Conservation (phyloP, 1,140 invertebrate species). For the Sarcophaga bullata region DNA sequence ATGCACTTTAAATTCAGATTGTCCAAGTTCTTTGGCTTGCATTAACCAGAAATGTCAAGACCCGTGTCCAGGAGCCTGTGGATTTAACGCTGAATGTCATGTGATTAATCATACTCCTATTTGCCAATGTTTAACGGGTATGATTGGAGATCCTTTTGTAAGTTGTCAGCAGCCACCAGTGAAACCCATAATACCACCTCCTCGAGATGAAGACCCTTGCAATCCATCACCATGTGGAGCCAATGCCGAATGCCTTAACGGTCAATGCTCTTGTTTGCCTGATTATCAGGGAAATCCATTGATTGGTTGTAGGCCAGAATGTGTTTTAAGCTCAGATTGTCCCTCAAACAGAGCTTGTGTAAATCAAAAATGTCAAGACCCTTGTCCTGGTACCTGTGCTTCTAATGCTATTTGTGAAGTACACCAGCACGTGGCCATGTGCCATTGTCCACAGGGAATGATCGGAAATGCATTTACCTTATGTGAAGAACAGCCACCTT, state of each 20-base stretch:
- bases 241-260: constrained; percentile 70
- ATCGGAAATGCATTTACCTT: constrained; percentile 58
- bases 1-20: constrained; percentile 78
- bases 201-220: constrained; percentile 66
- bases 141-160: constrained; percentile 70
- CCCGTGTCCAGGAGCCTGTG: constrained; percentile 83
- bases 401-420: constrained; percentile 78
- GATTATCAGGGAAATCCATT: constrained; percentile 80
- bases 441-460: constrained; percentile 56
- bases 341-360: constrained; percentile 77
- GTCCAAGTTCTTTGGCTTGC: constrained; percentile 77
- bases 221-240: constrained; percentile 75
- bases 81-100: constrained; percentile 76
- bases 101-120: constrained; percentile 75
- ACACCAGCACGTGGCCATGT: constrained; percentile 73
- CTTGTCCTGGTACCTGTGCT: constrained; percentile 80
- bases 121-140: constrained; percentile 71
- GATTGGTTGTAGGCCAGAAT: constrained; percentile 80
- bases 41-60: constrained; percentile 81
- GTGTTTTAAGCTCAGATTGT: constrained; percentile 85
- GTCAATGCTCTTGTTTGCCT: constrained; percentile 66
- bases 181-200: constrained; percentile 47
- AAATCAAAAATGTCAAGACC: constrained; percentile 78
- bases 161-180: constrained; percentile 64
- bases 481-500: constrained; percentile 50